These are phyloP conservation scores for Sphenodon punctatus DNA, from an alignment of 2,797 vertebrate genomes.

Conservation along the genomic window DNA sequence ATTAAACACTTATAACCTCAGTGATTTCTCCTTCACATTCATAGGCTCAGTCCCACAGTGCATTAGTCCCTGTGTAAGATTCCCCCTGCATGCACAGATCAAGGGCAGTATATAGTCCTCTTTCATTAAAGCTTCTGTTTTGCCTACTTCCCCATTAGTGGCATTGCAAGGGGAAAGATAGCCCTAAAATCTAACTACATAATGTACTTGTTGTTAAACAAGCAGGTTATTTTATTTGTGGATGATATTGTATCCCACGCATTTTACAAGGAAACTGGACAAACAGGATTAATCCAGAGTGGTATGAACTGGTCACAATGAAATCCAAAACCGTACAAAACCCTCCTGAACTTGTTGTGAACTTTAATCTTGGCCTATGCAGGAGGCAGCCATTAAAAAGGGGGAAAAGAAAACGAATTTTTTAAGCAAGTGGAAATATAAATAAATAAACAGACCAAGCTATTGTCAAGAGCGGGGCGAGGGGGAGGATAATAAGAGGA, in stretches of 20 bases:
- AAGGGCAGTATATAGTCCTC: neutral
- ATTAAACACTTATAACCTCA: no score
- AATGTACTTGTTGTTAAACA: conserved; percentile 34
- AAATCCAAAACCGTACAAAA: conserved; percentile 58
- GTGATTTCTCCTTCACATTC: neutral
- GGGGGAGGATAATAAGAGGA: conserved; percentile 5
- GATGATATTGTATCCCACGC: conserved; percentile 39
- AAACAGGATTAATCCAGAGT: conserved; percentile 49
- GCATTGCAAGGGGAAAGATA: conserved; percentile 19
- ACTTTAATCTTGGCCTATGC: conserved; percentile 12
- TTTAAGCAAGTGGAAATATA: neutral
- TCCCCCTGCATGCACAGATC: conserved; percentile 9
- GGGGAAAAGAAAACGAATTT: neutral
- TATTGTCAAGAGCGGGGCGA: conserved; percentile 12
- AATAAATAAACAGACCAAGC: conserved; percentile 11
- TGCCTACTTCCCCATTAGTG: neutral
- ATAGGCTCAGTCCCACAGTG: neutral
- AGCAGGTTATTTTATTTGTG: conserved; percentile 37
- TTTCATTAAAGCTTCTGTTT: conserved; percentile 9
- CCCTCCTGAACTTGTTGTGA: conserved; percentile 39
- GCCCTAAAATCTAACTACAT: conserved; percentile 7
- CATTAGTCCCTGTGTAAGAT: neutral
- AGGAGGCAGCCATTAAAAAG: neutral
- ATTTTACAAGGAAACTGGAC: conserved; percentile 55
- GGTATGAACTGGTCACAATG: conserved; percentile 33